Evolutionary conservation across 2,888 invertebrate species (phyloP), one percentile per base, ranked within the genome.

Genomic region (Sminthurinus aureus): DNA sequence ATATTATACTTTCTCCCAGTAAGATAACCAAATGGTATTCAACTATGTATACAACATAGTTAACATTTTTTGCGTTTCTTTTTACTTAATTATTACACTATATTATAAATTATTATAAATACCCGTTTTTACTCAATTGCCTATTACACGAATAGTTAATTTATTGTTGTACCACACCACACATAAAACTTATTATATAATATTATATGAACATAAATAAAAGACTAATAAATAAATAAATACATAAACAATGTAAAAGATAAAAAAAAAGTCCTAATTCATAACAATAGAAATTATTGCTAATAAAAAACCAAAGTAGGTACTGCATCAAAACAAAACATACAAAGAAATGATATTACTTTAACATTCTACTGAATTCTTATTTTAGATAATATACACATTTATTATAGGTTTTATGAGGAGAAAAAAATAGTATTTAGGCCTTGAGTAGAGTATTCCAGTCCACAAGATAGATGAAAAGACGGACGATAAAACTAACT

Each of bases 401-500:
- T 38, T 38, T 38, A 6, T 38, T 1, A 6, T 38, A 38, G 38
- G 1, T 38, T 38, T 18, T 64, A 58, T 58, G n/a, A n/a, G n/a
- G n/a, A 8, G 67, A 20, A 67, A 67, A 67, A 67, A 8, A 67
- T 22, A n/a, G 20, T 9, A 38, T 69, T 79, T 22, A 80, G n/a
- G 73, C 77, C 38, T 83, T 83, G 20, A 83, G 69, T 24, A 83
- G 24, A 12, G 83, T 83, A 79, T 83, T 83, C 83, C 83, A 83
- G 26, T 83, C 83, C n/a, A 83, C 77, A 4, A 77, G 38, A 24
- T 76, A 83, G 22, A 83, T 77, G 58, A 83, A 83, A 18, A 83
- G 58, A 12, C 83, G 51, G 22, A 83, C 24, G 22, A 83, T 22
- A 20, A 83, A 83, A 18, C 83, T 73, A 13, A 83, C 52, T n/a